Base-by-base conservation (phyloP, 2,888 invertebrate genomes). In the Athalia circularis region DNA sequence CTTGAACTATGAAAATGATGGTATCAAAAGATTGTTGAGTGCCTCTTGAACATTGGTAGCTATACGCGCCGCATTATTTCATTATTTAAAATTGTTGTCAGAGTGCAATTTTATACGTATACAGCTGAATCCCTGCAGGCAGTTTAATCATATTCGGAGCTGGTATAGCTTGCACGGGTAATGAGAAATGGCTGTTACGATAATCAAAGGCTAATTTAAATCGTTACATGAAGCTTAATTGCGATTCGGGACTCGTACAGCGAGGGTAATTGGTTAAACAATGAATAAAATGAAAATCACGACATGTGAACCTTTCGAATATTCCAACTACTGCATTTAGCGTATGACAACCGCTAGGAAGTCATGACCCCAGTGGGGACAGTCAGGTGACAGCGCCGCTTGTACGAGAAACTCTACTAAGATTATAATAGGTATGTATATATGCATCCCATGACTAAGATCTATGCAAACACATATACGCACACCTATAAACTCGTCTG, bases 361-460 rank as follows among this genome's bases (percentile, higher is more conserved):
- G 70, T 70, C 57, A 59, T 15, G 13, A 47, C 45, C 57, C 57
- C 45, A 59, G 3, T 15, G 11, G 54, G 57, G 70, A 70, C 13
- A 47, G 59, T 15, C 59, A 70, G 45, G 70, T 70, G 57, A n/a
- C 70, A 70, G 45, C 59, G 43, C 45, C 57, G 59, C 29, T 29
- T 57, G 11, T n/a, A 29, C 45, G 45, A 54, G 57, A 45, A 59
- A 57, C 45, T 47, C 70, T 57, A 68, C 52, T 7, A 8, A 4
- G n/a, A 59, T n/a, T 57, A 70, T 57, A 43, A 45, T 59, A 13
- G 3, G 47, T 65, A 48, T 65, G 29, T 11, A 43, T 70, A 57
- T 54, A 70, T 70, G n/a, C 7, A 8, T 43, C 13, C 48, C 29
- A 29, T 29, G 29, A 1, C 29, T 29, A 29, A 29, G 29, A 29